Percentiles rank a stretch among this genome's conserved stretches.
These are phyloP conservation scores for Drosophila chauvacae DNA, from an alignment of 1,140 invertebrate species.

Conservation along the genomic window DNA sequence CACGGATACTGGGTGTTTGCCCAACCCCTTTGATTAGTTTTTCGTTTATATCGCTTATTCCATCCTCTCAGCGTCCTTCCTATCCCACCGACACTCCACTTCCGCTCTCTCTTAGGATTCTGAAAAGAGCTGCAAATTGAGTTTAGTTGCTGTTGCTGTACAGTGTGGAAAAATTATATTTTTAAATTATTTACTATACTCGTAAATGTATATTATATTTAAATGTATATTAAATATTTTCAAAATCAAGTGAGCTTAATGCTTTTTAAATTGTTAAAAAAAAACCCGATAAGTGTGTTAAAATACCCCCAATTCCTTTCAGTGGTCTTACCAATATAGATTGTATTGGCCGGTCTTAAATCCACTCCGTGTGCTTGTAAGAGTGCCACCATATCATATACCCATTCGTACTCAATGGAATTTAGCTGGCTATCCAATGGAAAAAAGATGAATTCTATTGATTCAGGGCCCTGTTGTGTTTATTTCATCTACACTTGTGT, in stretches of 20 bases:
- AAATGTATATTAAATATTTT: too few species aligned
- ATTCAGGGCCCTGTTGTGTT: constrained; percentile 11
- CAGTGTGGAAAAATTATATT: not conserved
- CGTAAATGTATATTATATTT: too few species aligned
- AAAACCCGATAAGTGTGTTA: too few species aligned
- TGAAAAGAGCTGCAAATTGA: constrained; percentile 58
- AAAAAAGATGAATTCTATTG: constrained; percentile 21
- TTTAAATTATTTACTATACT: accelerated
- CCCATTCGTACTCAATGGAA: constrained; percentile 53
- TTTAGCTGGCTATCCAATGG: constrained; percentile 32
- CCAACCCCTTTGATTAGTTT: constrained; percentile 65
- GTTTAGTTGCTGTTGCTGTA: constrained; percentile 44
- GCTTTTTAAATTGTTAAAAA: too few species aligned
- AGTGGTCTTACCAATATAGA: constrained; percentile 18
- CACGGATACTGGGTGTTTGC: not conserved
- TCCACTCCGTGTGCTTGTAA: constrained; percentile 1
- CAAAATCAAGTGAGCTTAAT: not conserved
- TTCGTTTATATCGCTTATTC: constrained; percentile 42
- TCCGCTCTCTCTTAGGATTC: constrained; percentile 21
- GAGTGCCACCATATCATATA: constrained; percentile 40
- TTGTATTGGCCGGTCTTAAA: not conserved
- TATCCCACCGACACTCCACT: constrained; percentile 2
- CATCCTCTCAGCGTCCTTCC: constrained; percentile 10
- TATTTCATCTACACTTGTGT: constrained; percentile 15
- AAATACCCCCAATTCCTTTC: too few species aligned